A percentile compares a stretch with the other conserved stretches of the same genome.
Conservation (phyloP, 1,140 invertebrate genomes). For the Eumaeus atala region DNA sequence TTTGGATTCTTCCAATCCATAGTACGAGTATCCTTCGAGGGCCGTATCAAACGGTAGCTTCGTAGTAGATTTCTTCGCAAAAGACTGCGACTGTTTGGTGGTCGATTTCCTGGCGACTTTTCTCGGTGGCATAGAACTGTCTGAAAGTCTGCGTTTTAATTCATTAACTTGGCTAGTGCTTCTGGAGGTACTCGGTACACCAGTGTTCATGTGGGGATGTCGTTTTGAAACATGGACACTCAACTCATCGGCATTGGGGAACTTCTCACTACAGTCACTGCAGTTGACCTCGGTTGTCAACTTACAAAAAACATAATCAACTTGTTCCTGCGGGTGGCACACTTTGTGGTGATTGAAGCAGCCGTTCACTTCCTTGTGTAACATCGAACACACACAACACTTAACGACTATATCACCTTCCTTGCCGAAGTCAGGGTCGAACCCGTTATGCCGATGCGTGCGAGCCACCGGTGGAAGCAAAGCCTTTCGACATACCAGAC, state of each 20-base stretch:
- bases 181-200: not conserved
- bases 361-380: conserved; percentile 25
- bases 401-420: conserved; percentile 39
- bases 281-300: conserved; percentile 29
- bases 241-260: conserved; percentile 31
- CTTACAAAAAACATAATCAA: conserved; percentile 37
- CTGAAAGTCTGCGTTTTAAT: conserved; percentile 25
- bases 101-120: conserved; percentile 52
- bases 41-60: conserved; percentile 34
- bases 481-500: conserved; percentile 35
- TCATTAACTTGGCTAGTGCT: conserved; percentile 5
- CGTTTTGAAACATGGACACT: conserved; percentile 25
- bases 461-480: conserved; percentile 19
- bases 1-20: conserved; percentile 34
- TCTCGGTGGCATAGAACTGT: conserved; percentile 20
- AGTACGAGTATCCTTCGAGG: conserved; percentile 38
- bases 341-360: conserved; percentile 32
- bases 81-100: conserved; percentile 34
- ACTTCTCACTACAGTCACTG: conserved; percentile 28
- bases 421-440: conserved; percentile 29
- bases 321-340: conserved; percentile 22
- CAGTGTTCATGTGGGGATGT: not conserved
- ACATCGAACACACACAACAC: conserved; percentile 35
- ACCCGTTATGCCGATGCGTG: conserved; percentile 29
- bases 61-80: conserved; percentile 54